phyloP scores from a whole-genome alignment of 2,113 vertebrate genomes.

The Crotalus horridus region DNA sequence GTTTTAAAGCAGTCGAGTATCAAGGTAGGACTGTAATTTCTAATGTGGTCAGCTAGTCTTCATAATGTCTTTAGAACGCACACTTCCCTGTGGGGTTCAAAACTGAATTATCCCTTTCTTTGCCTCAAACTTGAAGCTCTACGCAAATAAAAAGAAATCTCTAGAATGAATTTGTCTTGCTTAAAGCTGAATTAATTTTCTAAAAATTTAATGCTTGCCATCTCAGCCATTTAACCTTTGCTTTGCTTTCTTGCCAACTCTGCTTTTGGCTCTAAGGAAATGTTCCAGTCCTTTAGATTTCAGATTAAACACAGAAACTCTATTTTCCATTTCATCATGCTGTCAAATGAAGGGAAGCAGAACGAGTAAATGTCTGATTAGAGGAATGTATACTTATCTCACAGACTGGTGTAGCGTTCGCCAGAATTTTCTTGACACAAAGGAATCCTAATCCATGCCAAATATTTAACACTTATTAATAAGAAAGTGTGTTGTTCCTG shows the following conservation, averaged over 20 bases:
- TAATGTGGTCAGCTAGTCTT: background rate
- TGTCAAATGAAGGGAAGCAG: background rate
- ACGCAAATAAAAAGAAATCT: constrained; percentile 17
- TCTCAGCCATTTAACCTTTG: constrained; percentile 27
- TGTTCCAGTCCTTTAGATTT: constrained; percentile 8
- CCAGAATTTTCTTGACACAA: too few relatives aligned
- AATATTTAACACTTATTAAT: background rate
- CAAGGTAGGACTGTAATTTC: background rate
- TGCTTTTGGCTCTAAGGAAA: background rate
- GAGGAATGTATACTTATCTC: background rate
- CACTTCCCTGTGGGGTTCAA: background rate
- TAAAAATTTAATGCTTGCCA: constrained; percentile 26
- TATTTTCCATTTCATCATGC: constrained; percentile 26
- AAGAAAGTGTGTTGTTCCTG: background rate
- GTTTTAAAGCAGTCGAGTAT: background rate
- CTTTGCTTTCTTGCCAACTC: background rate
- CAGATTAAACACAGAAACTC: background rate
- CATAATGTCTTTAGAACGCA: background rate
- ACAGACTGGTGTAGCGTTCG: background rate
- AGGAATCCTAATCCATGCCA: background rate
- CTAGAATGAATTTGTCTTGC: constrained; percentile 43
- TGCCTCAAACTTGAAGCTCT: constrained; percentile 28
- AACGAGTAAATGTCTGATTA: background rate
- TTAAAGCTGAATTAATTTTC: constrained; percentile 47
- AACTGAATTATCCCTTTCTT: background rate